Base-by-base conservation (phyloP, 2,888 invertebrate species). In the Chloromyia formosa region DNA sequence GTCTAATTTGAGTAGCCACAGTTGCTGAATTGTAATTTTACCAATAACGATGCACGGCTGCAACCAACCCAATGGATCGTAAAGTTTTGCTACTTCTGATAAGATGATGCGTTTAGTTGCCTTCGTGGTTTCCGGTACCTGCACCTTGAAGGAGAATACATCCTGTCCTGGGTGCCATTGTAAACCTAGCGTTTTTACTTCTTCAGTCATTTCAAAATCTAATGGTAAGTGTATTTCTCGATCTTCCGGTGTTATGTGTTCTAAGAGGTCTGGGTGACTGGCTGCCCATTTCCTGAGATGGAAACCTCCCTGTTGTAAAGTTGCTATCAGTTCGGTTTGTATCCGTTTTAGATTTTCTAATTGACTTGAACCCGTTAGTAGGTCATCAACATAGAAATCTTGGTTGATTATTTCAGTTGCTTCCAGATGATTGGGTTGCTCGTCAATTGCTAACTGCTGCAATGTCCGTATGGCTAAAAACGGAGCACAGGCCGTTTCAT, bases 311-410 rank as follows among this genome's bases (percentile, higher is more conserved):
- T 42, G 35, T 16, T 42, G 20, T 20, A 49, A 10, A 12, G 49
- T 49, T 49, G 49, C 2, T 3, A 49, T 49, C 49, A 56, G 20
- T 5, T 56, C 16, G 2, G 56, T 7, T 18, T 56, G 56, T 7
- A n/a, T 56, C 18, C 10, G 18, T 22, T 20, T 20, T 4, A 56
- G 20, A 2, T 56, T 0, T 2, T n/a, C 20, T 10, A 56, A 10
- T 10, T 22, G 10, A 56, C 10, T 22, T 12, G 64, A 74, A 14
- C 77, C 76, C 14, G 77, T 76, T 4, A 79, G 74, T n/a, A 78
- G 60, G 76, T 79, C 79, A 18, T 80, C 79, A 9, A 79, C 78
- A 54, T 80, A 80, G 71, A 79, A 78, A 74, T 79, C 75, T 1
- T 62, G 60, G 4, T 62, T 58, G 20, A 79, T 42, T 49, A 74